Evolutionary conservation across 1,140 invertebrate genomes (phyloP), one percentile per base, ranked within the genome.

Genomic region (Antheraea mylitta): DNA sequence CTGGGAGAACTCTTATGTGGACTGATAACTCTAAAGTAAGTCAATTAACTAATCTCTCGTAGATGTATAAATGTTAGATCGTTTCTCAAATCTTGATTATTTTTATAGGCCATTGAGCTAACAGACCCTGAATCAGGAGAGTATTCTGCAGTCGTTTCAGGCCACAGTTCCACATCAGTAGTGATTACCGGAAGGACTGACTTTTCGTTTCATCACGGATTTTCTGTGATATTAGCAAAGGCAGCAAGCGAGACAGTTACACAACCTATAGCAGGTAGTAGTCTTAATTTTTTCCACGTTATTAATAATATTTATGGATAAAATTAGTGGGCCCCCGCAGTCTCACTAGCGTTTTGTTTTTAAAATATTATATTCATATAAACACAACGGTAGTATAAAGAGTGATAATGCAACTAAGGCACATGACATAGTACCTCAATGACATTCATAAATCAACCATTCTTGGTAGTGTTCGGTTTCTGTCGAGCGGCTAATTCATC

Each of bases 141-240:
- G 6, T 76, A 73, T 59, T 59, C 8, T 9, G 68, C 62, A 2
- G 37, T n/a, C 0, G 74, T 76, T 18, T 53, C 8, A 7, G 69
- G 69, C n/a, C 7, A 18, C 0, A 37, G 45, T 1, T 0, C 11
- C 5, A 67, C 66, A 13, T 64, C 58, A 0, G 48, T 73, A 16
- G 58, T 71, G 42, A 60, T 76, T 0, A 59, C 62, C 16, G 71
- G 66, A 42, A 58, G 71, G 18, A 73, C 71, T 18, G 71, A 76
- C 36, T 76, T 76, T 45, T 53, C 59, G 10, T 76, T 76, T 37
- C 37, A 62, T 7, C 69, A 71, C 48, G 74, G 74, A 6, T 76
- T 76, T 67, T 73, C 71, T 2, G 42, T 60, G 22, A 19, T 38
- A 9, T 18, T 19, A n/a, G 67, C 69, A 1, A 71, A 70, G 58